A percentile compares a stretch with the other conserved stretches of the same genome.
phyloP scores from a whole-genome alignment of 2,797 vertebrate species.

The Choloepus didactylus region DNA sequence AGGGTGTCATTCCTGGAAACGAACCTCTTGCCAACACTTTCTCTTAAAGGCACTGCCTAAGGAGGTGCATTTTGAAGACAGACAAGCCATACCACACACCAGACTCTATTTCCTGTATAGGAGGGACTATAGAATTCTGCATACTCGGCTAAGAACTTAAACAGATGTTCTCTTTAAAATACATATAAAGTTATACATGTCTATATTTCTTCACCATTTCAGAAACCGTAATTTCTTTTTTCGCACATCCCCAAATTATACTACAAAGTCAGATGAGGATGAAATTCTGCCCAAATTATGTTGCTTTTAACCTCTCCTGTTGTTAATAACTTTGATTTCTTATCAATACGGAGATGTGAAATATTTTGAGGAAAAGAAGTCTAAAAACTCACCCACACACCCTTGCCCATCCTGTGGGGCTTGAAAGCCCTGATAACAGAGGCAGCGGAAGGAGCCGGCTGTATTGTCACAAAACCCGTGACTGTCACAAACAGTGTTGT shows the following conservation, averaged over 20 bases:
- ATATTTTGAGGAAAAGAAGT: not conserved
- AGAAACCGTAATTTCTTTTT: not conserved
- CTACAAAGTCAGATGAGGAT: not conserved
- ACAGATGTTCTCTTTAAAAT: slow-evolving; percentile 77
- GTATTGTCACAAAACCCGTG: slow-evolving; percentile 96
- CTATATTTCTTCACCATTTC: slow-evolving; percentile 48
- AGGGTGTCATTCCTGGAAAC: slow-evolving; percentile 67
- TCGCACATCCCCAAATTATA: not conserved
- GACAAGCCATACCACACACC: slow-evolving; percentile 52
- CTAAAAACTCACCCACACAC: slow-evolving; percentile 93
- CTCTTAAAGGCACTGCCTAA: slow-evolving; percentile 55
- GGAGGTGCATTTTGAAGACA: slow-evolving; percentile 54
- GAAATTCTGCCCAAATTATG: not conserved
- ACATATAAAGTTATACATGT: slow-evolving; percentile 53
- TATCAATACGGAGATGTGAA: not conserved
- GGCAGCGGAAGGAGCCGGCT: slow-evolving; percentile 94
- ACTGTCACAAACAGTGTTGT: slow-evolving; percentile 92
- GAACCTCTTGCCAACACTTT: slow-evolving; percentile 49
- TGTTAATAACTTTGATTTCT: not conserved
- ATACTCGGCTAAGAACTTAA: slow-evolving; percentile 75
- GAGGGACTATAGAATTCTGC: slow-evolving; percentile 46
- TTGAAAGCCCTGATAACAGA: slow-evolving; percentile 96
- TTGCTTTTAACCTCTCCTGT: not conserved
- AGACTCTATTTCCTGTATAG: slow-evolving; percentile 76
- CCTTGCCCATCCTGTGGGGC: slow-evolving; percentile 91